Evolutionary conservation across 2,113 vertebrate species (phyloP), one percentile per base, ranked within the genome.

Genomic region (Butorides virescens): DNA sequence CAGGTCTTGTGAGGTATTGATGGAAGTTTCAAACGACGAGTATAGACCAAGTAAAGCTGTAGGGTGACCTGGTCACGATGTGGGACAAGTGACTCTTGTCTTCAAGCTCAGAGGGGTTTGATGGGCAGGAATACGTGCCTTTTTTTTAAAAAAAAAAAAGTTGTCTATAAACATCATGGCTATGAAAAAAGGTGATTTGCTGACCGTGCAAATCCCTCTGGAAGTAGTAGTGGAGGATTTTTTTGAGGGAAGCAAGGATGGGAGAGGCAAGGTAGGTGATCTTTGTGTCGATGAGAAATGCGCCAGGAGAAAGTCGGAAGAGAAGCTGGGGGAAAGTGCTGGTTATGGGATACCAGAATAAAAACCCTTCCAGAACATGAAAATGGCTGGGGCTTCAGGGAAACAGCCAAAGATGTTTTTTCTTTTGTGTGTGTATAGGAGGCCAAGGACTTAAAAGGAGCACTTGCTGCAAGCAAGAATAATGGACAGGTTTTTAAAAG

Each of bases 131-230:
- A 15, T 10, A 5, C 10, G 36, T 29, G 44, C 27, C 23, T 58
- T 58, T 42, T 5, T 77, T 66, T 77, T 61, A 13, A 71, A 66
- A 46, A 29, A 25, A 44, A 72, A 26, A 36, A 23, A 23, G 15
- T 9, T 16, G 42, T 26, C 29, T 56, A 0, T 52, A 22, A 62
- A 42, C 7, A 21, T 36, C 7, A 7, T 1, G 11, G 14, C 47
- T 63, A 1, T 84, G 50, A 23, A 27, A 36, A 53, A 47, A 32
- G 23, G 8, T 23, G 39, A 32, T 53, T 15, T 18, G 25, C 25
- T 23, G 71, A 42, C 32, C 23, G 4, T 8, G 13, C 39, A 9
- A 52, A 2, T 32, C 49, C 56, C 25, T 66, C 56, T 71, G 59
- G 14, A 39, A n/a, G n/a, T 7, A 50, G 49, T 13, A 26, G 27